A percentile compares a stretch with the other conserved stretches of the same genome.
These are phyloP conservation scores for Poeciliopsis presidionis DNA, from an alignment of 2,797 vertebrate species.

Conservation along the genomic window DNA sequence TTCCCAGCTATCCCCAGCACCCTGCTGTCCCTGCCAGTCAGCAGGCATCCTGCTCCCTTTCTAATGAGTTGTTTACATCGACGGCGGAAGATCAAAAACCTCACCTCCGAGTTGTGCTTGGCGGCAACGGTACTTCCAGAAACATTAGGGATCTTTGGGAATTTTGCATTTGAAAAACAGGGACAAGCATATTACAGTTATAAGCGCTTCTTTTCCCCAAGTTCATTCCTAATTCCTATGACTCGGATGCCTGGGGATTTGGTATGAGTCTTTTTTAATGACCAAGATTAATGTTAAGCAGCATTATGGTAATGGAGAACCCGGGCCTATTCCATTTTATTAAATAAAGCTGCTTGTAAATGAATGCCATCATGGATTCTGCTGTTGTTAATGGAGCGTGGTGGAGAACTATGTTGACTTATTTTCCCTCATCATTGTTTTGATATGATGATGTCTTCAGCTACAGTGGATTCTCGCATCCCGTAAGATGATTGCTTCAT, in stretches of 20 bases:
- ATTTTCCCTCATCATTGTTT: conserved; percentile 66
- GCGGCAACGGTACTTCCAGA: conserved; percentile 59
- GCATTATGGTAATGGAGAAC: conserved; percentile 81
- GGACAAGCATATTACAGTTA: conserved; percentile 46
- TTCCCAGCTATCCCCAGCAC: conserved; percentile 57
- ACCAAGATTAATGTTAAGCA: conserved; percentile 84
- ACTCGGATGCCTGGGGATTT: conserved; percentile 70
- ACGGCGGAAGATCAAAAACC: conserved; percentile 66
- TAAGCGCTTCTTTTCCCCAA: conserved; percentile 32
- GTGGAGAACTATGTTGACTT: conserved; percentile 75
- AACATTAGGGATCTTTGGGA: conserved; percentile 44
- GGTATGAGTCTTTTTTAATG: conserved; percentile 82
- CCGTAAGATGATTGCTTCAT: conserved; percentile 29
- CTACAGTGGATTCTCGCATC: conserved; percentile 19
- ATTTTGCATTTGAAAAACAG: conserved; percentile 50
- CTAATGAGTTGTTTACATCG: conserved; percentile 82
- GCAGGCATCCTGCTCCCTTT: conserved; percentile 59
- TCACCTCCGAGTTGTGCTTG: conserved; percentile 63
- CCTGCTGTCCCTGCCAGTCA: conserved; percentile 73
- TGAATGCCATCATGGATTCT: conserved; percentile 78
- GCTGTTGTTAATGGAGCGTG: conserved; percentile 79
- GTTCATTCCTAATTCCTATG: conserved; percentile 60
- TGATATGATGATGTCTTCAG: conserved; percentile 67
- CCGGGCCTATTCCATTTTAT: conserved; percentile 82
- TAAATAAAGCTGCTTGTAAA: conserved; percentile 87